A percentile compares a stretch with the other conserved stretches of the same genome.
Evolutionary conservation across 2,797 vertebrate genomes (phyloP).

Genomic region (Poeciliopsis presidionis): DNA sequence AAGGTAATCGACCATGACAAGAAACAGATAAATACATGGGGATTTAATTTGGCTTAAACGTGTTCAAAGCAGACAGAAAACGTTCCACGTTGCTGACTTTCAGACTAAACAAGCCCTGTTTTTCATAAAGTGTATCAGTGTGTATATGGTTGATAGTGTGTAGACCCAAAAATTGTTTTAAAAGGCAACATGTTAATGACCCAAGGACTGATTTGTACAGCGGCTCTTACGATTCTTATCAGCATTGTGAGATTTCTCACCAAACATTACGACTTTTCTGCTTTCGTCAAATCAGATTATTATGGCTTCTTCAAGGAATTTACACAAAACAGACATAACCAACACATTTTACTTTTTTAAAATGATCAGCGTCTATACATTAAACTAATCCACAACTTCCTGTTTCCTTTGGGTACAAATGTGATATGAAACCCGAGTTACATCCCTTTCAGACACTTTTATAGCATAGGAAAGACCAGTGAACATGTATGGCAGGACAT

Average conservation of each 20-base stretch:
- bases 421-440: too few species aligned
- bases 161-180: slow-evolving; percentile 63
- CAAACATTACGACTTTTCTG: too few species aligned
- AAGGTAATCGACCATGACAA: not conserved
- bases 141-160: slow-evolving; percentile 54
- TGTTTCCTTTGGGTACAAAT: too few species aligned
- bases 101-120: slow-evolving; percentile 74
- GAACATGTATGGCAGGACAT: not conserved
- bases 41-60: slow-evolving; percentile 79
- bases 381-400: not conserved
- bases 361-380: not conserved
- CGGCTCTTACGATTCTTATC: slow-evolving; percentile 35
- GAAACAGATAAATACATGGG: slow-evolving; percentile 76
- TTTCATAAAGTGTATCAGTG: slow-evolving; percentile 74
- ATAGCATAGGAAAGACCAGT: too few species aligned
- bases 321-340: not conserved
- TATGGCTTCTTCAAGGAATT: not conserved
- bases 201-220: slow-evolving; percentile 58
- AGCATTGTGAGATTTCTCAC: not conserved
- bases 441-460: too few species aligned
- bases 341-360: not conserved
- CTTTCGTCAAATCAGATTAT: too few species aligned
- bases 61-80: slow-evolving; percentile 62
- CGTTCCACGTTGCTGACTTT: slow-evolving; percentile 68
- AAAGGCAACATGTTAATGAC: slow-evolving; percentile 63